phyloP scores from a whole-genome alignment of 2,113 vertebrate species.

The Chaetura pelagica region DNA sequence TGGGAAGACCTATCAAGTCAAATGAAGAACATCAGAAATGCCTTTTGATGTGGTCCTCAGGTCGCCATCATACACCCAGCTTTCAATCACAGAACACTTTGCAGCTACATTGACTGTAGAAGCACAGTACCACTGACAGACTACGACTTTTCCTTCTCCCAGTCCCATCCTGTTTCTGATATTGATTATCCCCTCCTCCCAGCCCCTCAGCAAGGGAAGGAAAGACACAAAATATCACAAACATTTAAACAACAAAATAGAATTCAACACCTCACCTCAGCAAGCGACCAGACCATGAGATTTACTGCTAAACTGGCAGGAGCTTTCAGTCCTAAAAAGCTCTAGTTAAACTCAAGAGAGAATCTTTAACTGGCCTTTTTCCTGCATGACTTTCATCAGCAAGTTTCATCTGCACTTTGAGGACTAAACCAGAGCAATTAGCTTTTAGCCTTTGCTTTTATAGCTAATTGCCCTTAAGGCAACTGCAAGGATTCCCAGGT shows the following conservation, averaged over 20 bases:
- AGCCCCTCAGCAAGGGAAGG: accelerated
- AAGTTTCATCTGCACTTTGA: conserved; percentile 13
- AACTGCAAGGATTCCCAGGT: conserved; percentile 26
- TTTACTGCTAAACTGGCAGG: not conserved
- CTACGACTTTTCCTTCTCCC: not conserved
- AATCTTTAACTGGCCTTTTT: not conserved
- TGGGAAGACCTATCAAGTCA: not conserved
- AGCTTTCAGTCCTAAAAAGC: not conserved
- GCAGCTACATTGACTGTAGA: not conserved
- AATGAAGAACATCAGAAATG: not conserved
- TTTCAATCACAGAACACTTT: not conserved
- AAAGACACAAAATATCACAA: not conserved
- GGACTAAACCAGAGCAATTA: conserved; percentile 37
- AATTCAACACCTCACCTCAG: not conserved
- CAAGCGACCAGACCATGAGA: not conserved
- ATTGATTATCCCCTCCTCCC: not conserved
- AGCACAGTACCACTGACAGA: not conserved
- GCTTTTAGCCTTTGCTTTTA: conserved; percentile 50
- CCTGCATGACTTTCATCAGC: not conserved
- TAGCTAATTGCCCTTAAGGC: conserved; percentile 50
- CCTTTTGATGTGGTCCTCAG: not conserved
- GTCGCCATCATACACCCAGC: not conserved
- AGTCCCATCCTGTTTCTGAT: not conserved
- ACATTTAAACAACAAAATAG: not conserved
- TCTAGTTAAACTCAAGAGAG: not conserved